Percentiles rank a stretch among this genome's conserved stretches.
These are phyloP conservation scores for Aleiodes leptofemur DNA, from an alignment of 2,888 invertebrate genomes.

Conservation along the genomic window DNA sequence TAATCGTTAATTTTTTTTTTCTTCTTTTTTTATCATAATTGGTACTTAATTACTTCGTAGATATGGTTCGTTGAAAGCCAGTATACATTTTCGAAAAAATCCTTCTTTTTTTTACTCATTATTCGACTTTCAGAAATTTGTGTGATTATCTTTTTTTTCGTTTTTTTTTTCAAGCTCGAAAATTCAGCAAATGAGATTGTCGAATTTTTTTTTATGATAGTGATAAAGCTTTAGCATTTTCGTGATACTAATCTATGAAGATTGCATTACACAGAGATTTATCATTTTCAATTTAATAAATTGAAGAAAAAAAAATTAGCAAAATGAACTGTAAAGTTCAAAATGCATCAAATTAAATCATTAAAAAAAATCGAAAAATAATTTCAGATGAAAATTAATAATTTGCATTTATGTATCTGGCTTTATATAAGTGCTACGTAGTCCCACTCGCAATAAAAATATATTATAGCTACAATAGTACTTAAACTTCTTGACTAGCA, in stretches of 20 bases:
- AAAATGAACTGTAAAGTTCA: too few relatives aligned
- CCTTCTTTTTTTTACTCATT: conserved; percentile 20
- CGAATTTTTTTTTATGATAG: conserved; percentile 33
- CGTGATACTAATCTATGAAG: conserved; percentile 17
- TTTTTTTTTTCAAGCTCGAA: conserved; percentile 8
- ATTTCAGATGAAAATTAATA: background rate
- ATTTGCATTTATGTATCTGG: conserved; percentile 44
- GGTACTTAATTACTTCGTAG: conserved; percentile 64
- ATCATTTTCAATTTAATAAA: background rate
- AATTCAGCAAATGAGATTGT: conserved; percentile 39
- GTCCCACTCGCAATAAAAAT: conserved; percentile 67
- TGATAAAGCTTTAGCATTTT: conserved; percentile 26
- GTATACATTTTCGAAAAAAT: conserved; percentile 49
- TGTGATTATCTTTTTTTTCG: conserved; percentile 23
- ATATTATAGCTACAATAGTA: conserved; percentile 69
- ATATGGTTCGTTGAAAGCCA: conserved; percentile 66
- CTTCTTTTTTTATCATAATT: conserved; percentile 58
- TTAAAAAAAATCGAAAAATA: background rate
- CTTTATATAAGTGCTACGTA: conserved; percentile 52
- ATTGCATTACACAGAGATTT: background rate
- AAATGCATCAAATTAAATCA: too few relatives aligned
- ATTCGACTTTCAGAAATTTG: conserved; percentile 33
- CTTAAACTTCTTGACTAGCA: conserved; percentile 69
- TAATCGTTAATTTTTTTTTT: conserved; percentile 49
- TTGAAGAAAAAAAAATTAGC: background rate